Evolutionary conservation across 2,113 vertebrate species (phyloP).

Genomic region (Lamprotornis superbus): DNA sequence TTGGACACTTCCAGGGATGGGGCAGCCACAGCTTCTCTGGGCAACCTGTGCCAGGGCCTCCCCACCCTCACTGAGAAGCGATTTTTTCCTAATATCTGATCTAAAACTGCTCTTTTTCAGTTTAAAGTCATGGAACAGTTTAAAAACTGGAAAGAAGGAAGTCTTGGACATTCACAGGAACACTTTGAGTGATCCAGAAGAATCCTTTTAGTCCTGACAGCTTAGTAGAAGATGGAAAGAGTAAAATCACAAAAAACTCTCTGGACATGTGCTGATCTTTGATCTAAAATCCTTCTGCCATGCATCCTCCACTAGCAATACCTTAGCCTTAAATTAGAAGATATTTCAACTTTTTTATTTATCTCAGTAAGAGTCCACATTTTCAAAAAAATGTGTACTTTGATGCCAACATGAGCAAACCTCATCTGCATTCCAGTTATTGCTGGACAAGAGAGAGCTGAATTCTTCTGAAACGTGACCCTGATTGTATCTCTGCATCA

Average conservation of each 20-base stretch:
- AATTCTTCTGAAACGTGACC: not conserved
- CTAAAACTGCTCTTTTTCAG: not conserved
- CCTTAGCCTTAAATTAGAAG: not conserved
- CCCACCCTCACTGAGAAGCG: not conserved
- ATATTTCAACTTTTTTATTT: not conserved
- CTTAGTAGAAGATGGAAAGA: not conserved
- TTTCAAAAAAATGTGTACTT: rapidly evolving
- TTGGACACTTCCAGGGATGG: not conserved
- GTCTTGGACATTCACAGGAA: not conserved
- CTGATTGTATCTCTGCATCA: not conserved
- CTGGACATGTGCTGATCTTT: not conserved
- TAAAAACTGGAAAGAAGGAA: not conserved
- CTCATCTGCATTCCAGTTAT: not conserved
- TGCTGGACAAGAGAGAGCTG: not conserved
- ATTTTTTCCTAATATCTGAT: not conserved
- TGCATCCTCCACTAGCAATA: not conserved
- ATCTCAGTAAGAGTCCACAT: not conserved
- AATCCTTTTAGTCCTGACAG: not conserved
- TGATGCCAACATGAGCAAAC: not conserved
- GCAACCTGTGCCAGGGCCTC: rapidly evolving
- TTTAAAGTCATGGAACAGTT: not conserved
- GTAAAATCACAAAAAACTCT: not conserved
- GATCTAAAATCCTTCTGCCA: not conserved
- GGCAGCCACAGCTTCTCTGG: not conserved
- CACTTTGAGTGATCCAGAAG: not conserved